Percentiles rank a stretch among this genome's conserved stretches.
These are phyloP conservation scores for Coelopa pilipes DNA, from an alignment of 2,888 invertebrate genomes.

Conservation along the genomic window DNA sequence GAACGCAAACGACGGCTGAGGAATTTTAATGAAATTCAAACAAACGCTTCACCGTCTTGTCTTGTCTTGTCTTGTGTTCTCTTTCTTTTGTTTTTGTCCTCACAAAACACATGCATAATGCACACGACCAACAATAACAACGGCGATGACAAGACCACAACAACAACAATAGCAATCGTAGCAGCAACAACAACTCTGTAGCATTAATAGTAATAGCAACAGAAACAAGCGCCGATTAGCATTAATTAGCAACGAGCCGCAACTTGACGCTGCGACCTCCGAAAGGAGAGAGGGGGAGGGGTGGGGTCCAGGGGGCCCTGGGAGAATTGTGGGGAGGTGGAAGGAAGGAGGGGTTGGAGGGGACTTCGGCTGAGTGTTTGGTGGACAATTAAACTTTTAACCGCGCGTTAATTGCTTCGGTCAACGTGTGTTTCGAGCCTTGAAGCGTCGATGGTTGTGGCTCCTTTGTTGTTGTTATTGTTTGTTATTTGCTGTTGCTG, in stretches of 20 bases:
- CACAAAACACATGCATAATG: no score
- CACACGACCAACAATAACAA: no score
- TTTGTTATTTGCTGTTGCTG: no score
- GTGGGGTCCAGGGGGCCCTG: no score
- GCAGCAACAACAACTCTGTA: no score
- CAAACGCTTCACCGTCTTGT: not conserved
- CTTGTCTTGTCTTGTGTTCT: not conserved
- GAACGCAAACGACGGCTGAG: not conserved
- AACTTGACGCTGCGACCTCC: not conserved
- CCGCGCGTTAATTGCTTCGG: constrained; percentile 27
- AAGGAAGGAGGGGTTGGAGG: no score
- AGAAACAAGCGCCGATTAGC: constrained; percentile 19
- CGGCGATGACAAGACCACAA: no score
- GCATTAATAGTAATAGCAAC: no score
- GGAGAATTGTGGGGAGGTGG: no score
- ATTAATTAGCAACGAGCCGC: constrained; percentile 25
- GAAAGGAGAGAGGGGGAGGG: not conserved
- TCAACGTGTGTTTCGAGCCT: constrained; percentile 1
- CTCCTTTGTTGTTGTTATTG: no score
- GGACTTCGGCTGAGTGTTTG: not conserved
- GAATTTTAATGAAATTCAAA: constrained; percentile 16
- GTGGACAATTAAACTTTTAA: constrained; percentile 27
- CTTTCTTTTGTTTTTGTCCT: not conserved
- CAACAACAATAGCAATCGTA: not conserved
- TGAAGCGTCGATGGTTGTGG: no score